Evolutionary conservation across 2,113 vertebrate genomes (phyloP), one percentile per base, ranked within the genome.

Genomic region (Phyllostomus discolor): DNA sequence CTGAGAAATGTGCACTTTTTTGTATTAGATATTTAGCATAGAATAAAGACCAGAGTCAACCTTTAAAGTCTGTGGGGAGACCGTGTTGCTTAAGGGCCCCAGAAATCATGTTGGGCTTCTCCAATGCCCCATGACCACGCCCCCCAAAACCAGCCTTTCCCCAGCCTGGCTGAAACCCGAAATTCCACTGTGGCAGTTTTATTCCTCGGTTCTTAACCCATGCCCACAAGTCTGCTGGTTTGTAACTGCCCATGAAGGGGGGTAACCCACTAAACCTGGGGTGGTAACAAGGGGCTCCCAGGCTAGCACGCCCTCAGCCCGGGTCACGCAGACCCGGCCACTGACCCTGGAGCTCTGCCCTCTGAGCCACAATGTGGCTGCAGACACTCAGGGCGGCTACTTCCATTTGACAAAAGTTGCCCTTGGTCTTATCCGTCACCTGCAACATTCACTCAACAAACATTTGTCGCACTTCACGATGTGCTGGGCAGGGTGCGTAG

Each of bases 351-450:
- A 0, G 0, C 38, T 41, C 64, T 35, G 72, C 26, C 75, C 35
- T 43, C 59, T 17, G 52, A 75, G 43, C 38, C 87, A 38, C 82
- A 19, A n/a, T 0, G 9, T 92, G 59, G 41, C 19, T 59, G 33
- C 22, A 12, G 33, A n/a, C 4, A 17, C 22, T 84, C 57, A 4
- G n/a, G 17, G 43, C 33, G 76, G 66, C 28, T 33, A 38, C 57
- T 81, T 69, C 31, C 85, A 46, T 54, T 54, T 19, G 80, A 83
- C 33, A 43, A 14, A 16, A 90, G 9, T 11, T 62, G 75, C 59
- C 92, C 67, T 90, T 33, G 28, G 48, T 50, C 78, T 91, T 54
- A 33, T 57, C 72, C 76, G 64, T 83, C 91, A 84, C 83, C 85
- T 85, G 59, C 35, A 85, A 57, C 33, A 80, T 64, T 38, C 31